Percentiles rank a stretch among this genome's conserved stretches.
Conservation (phyloP, 2,113 vertebrate genomes). For the Perca flavescens region DNA sequence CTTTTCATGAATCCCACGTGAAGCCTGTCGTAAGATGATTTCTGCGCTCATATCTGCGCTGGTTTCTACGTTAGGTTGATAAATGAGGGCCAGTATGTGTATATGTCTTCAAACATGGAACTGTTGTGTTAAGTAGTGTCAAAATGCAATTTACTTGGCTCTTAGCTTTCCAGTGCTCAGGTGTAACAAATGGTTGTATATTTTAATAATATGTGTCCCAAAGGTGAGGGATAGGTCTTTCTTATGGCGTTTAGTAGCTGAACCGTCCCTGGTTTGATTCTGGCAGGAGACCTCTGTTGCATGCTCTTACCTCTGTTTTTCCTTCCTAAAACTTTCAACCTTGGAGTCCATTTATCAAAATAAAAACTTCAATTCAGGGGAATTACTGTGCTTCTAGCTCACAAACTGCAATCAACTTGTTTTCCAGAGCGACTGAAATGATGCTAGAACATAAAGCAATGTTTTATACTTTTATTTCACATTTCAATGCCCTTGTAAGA, state of each 20-base stretch:
- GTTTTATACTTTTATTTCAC: constrained; percentile 70
- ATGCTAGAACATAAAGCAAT: not conserved
- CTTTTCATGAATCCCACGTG: too few relatives aligned
- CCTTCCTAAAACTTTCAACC: not conserved
- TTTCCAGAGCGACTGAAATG: constrained; percentile 25
- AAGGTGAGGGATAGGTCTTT: not conserved
- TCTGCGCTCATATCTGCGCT: too few relatives aligned
- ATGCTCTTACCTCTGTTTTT: not conserved
- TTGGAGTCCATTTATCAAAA: not conserved
- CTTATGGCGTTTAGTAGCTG: not conserved
- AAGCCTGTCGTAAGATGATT: too few relatives aligned
- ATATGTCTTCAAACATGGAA: not conserved
- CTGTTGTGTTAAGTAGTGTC: not conserved
- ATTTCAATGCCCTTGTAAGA: constrained; percentile 54
- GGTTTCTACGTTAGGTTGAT: too few relatives aligned
- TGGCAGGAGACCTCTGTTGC: not conserved
- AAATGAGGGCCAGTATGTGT: too few relatives aligned
- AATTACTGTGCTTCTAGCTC: not conserved
- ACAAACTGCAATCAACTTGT: not conserved
- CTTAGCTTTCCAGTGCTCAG: not conserved
- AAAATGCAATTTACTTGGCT: not conserved
- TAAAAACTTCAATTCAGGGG: not conserved
- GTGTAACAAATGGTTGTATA: not conserved
- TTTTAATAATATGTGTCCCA: not conserved
- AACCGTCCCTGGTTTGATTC: not conserved